Evolutionary conservation across 2,797 vertebrate genomes (phyloP).

Genomic region (Gymnothorax javanicus): DNA sequence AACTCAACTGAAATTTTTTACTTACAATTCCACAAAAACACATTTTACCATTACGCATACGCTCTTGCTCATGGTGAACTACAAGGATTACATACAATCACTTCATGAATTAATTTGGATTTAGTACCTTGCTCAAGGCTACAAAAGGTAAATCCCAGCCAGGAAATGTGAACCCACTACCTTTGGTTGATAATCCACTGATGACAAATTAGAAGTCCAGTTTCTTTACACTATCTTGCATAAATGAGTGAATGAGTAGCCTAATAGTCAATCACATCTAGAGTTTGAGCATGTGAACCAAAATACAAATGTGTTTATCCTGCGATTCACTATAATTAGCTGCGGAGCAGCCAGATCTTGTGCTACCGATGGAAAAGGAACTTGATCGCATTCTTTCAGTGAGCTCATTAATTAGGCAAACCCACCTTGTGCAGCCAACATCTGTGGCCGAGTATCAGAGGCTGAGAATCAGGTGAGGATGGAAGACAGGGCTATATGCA

Average conservation of each 20-base stretch:
- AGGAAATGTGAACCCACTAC: neutral
- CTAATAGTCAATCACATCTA: neutral
- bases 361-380: constrained; percentile 50
- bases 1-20: neutral
- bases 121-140: neutral
- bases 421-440: constrained; percentile 26
- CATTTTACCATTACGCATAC: neutral
- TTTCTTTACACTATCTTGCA: neutral
- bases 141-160: neutral
- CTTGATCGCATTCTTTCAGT: constrained; percentile 57
- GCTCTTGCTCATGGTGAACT: neutral
- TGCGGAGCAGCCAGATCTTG: constrained; percentile 20
- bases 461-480: neutral
- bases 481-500: neutral
- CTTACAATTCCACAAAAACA: neutral
- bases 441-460: neutral
- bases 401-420: constrained; percentile 65
- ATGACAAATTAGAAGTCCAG: neutral
- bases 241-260: neutral
- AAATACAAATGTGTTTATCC: neutral
- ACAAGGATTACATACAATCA: neutral
- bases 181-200: neutral
- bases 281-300: neutral
- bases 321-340: neutral
- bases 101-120: neutral